Evolutionary conservation across 2,888 invertebrate genomes (phyloP).

Genomic region (Xanthorhoe designata): DNA sequence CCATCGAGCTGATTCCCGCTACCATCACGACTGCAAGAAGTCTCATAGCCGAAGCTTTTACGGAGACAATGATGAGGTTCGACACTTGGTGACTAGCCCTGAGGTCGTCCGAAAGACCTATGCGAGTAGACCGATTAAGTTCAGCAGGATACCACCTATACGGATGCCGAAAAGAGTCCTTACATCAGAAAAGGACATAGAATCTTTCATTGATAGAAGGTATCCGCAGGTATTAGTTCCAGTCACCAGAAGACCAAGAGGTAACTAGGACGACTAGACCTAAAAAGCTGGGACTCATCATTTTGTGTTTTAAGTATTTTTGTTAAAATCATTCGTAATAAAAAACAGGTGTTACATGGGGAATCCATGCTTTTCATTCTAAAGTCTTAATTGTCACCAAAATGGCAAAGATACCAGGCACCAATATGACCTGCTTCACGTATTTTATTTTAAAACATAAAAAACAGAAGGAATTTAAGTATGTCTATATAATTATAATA

Average conservation of each 20-base stretch:
- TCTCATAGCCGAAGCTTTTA: slow-evolving; percentile 35
- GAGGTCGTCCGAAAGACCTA: slow-evolving; percentile 34
- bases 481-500: too few relatives aligned
- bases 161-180: slow-evolving; percentile 58
- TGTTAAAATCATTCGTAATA: background rate
- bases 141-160: slow-evolving; percentile 37
- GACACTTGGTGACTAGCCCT: slow-evolving; percentile 38
- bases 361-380: too few relatives aligned
- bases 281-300: background rate
- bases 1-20: slow-evolving; percentile 59
- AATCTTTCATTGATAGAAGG: slow-evolving; percentile 43
- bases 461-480: too few relatives aligned
- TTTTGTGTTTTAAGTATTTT: too few relatives aligned
- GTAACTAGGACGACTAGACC: background rate
- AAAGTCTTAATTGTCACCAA: too few relatives aligned
- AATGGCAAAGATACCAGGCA: too few relatives aligned
- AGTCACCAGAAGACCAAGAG: slow-evolving; percentile 33
- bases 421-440: too few relatives aligned
- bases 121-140: slow-evolving; percentile 31
- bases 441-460: too few relatives aligned
- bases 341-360: background rate
- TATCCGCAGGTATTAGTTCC: slow-evolving; percentile 9
- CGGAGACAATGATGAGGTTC: slow-evolving; percentile 41
- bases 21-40: slow-evolving; percentile 60
- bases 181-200: slow-evolving; percentile 57